Evolutionary conservation across 2,113 vertebrate species (phyloP).

Genomic region (Hippocampus mohnikei): DNA sequence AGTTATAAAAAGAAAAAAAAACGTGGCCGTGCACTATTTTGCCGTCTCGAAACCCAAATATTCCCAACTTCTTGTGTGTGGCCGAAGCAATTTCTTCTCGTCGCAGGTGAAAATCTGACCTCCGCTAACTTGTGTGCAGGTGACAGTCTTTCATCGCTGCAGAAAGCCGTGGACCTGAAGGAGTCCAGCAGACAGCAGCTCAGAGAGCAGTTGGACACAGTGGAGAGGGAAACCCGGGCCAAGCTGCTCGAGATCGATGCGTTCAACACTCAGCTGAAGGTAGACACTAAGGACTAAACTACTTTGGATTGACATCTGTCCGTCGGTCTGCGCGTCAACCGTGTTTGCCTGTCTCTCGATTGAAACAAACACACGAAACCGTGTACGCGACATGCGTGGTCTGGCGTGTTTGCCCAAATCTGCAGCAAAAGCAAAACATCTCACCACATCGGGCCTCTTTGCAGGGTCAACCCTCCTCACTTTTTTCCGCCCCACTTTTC

Average conservation of each 20-base stretch:
- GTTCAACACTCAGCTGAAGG: slow-evolving; percentile 97
- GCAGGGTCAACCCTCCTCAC: neutral
- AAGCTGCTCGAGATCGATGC: slow-evolving; percentile 96
- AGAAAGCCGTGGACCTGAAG: slow-evolving; percentile 90
- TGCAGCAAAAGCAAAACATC: neutral
- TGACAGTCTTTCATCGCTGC: slow-evolving; percentile 88
- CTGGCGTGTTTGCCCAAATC: neutral
- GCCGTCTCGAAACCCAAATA: neutral
- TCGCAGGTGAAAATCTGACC: neutral
- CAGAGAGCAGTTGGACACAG: slow-evolving; percentile 86
- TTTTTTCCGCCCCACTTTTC: neutral
- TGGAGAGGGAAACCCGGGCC: slow-evolving; percentile 91
- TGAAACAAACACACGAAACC: neutral
- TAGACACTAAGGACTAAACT: slow-evolving; percentile 50
- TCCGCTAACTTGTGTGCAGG: slow-evolving; percentile 67
- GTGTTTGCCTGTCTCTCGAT: neutral
- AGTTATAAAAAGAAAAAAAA: too few species aligned
- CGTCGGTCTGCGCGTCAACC: neutral
- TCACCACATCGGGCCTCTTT: neutral
- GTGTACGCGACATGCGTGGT: neutral
- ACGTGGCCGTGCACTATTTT: too few species aligned
- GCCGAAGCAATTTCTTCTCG: neutral
- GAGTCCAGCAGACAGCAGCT: slow-evolving; percentile 85
- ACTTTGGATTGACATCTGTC: neutral
- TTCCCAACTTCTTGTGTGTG: neutral